Percentiles rank a stretch among this genome's conserved stretches.
phyloP scores from a whole-genome alignment of 2,113 vertebrate genomes.

The Xiphophorus couchianus region DNA sequence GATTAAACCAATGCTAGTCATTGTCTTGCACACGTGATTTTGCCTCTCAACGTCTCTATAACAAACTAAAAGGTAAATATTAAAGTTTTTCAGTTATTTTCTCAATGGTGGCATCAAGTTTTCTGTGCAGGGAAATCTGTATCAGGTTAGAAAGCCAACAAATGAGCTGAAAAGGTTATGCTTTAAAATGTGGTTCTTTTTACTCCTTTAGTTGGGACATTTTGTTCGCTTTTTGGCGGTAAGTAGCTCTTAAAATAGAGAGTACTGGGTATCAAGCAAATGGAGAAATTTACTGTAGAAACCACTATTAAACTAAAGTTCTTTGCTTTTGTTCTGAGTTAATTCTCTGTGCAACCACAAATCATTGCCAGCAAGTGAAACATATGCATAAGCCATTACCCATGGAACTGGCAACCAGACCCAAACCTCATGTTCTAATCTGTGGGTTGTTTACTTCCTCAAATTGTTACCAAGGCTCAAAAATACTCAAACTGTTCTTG shows the following conservation, averaged over 20 bases:
- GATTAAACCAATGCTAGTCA: too few species aligned
- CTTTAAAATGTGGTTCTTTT: too few species aligned
- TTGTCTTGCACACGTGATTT: too few species aligned
- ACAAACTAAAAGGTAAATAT: too few species aligned
- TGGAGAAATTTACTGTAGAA: not conserved
- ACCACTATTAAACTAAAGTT: not conserved
- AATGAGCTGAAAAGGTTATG: too few species aligned
- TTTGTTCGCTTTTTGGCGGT: too few species aligned
- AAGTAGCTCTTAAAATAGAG: not conserved
- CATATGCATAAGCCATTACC: not conserved
- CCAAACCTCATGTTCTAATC: slow-evolving; percentile 9
- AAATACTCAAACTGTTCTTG: slow-evolving; percentile 25
- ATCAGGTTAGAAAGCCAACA: too few species aligned
- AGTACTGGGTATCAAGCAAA: not conserved
- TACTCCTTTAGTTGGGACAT: not conserved
- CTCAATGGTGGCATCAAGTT: too few species aligned
- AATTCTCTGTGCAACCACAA: not conserved
- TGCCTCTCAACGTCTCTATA: too few species aligned
- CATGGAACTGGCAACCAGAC: not conserved
- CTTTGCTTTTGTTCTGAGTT: not conserved
- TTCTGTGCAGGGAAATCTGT: too few species aligned
- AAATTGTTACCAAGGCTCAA: slow-evolving; percentile 37
- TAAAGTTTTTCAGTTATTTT: too few species aligned
- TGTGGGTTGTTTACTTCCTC: slow-evolving; percentile 53
- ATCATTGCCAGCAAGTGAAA: not conserved